Evolutionary conservation across 2,797 vertebrate species (phyloP).

Genomic region (Morus bassanus): DNA sequence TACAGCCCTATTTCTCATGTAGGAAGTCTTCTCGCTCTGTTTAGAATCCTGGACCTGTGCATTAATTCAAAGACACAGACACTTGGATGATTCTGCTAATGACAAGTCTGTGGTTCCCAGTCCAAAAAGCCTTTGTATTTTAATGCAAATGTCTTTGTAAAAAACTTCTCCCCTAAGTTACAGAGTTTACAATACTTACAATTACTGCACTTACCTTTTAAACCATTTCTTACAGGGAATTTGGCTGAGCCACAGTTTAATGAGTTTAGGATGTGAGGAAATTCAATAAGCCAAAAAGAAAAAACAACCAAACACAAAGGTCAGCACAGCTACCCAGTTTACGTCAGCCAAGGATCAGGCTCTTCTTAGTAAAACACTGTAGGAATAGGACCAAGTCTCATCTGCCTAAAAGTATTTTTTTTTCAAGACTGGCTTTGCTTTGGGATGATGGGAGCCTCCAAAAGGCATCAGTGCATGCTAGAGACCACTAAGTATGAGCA

Average conservation of each 20-base stretch:
- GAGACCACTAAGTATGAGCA: not conserved
- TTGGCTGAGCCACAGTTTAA: slow-evolving; percentile 11
- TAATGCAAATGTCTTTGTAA: not conserved
- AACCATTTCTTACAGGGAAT: not conserved
- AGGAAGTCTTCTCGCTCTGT: not conserved
- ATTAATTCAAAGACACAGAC: not conserved
- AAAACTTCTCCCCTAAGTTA: not conserved
- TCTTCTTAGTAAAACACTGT: not conserved
- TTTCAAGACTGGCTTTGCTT: not conserved
- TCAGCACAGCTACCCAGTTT: not conserved
- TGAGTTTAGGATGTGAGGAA: slow-evolving; percentile 27
- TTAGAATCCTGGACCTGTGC: not conserved
- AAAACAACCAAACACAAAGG: not conserved
- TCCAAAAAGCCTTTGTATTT: not conserved
- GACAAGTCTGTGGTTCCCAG: not conserved
- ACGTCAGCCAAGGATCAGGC: not conserved
- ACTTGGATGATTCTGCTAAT: not conserved
- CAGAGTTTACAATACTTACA: not conserved
- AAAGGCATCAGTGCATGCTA: not conserved
- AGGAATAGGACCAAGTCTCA: not conserved
- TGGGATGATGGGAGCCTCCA: not conserved
- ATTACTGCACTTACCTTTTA: not conserved
- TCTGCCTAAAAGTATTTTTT: not conserved
- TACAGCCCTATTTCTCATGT: not conserved
- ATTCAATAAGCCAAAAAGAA: not conserved